Conservation (phyloP, 1,140 invertebrate species). For the Leguminivora glycinivorella region DNA sequence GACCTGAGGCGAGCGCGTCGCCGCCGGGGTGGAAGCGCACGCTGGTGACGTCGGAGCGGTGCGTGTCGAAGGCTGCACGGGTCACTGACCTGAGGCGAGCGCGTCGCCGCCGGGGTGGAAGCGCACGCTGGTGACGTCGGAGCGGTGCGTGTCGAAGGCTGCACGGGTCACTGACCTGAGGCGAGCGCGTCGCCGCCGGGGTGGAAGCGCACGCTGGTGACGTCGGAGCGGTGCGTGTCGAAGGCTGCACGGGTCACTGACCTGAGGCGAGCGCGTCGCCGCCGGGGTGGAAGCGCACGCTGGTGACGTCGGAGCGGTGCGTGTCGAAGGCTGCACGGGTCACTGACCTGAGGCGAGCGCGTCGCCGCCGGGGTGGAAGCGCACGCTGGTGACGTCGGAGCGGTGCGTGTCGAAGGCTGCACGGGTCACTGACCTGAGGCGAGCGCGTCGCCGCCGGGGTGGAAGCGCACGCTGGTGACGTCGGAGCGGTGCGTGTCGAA, state of each 20-base stretch:
- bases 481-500: slow-evolving; percentile 99
- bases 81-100: slow-evolving; percentile 90
- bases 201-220: slow-evolving; percentile 99
- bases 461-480: slow-evolving; percentile 98
- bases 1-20: no score
- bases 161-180: slow-evolving; percentile 83
- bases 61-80: no score
- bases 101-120: slow-evolving; percentile 99
- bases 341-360: slow-evolving; percentile 91
- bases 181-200: slow-evolving; percentile 99
- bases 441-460: slow-evolving; percentile 99
- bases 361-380: slow-evolving; percentile 99
- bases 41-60: no score
- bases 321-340: slow-evolving; percentile 91
- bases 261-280: slow-evolving; percentile 99
- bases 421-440: slow-evolving; percentile 92
- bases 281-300: slow-evolving; percentile 99
- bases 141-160: slow-evolving; percentile 98
- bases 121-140: slow-evolving; percentile 98
- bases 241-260: slow-evolving; percentile 83
- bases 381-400: slow-evolving; percentile 98
- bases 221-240: slow-evolving; percentile 98
- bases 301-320: slow-evolving; percentile 99
- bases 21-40: no score
- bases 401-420: slow-evolving; percentile 99